Conservation (phyloP, 2,797 vertebrate genomes). For the Cyprinella venusta region DNA sequence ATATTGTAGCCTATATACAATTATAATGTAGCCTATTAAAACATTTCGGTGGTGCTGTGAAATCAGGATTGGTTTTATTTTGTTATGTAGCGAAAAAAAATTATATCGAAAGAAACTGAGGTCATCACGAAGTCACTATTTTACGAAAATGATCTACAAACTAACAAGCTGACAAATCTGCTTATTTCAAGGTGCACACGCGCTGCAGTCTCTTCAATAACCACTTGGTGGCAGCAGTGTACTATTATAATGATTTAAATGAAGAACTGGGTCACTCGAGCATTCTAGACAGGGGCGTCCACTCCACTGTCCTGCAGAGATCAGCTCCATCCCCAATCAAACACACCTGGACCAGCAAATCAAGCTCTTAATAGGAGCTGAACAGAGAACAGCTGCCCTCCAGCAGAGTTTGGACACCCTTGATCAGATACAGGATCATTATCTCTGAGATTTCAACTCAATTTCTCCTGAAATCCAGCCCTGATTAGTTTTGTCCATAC, state of each 20-base stretch:
- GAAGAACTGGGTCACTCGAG: background rate
- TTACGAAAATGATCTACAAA: background rate
- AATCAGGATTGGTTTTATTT: background rate
- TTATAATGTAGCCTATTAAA: background rate
- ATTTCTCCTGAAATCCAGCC: background rate
- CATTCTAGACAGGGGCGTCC: background rate
- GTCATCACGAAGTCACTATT: background rate
- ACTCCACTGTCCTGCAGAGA: background rate
- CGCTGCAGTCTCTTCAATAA: background rate
- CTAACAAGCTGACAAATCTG: background rate
- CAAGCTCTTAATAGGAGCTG: background rate
- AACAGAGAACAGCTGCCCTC: background rate
- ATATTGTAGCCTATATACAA: too few species aligned
- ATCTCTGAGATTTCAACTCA: background rate
- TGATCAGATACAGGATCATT: background rate
- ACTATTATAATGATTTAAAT: background rate
- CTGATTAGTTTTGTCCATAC: background rate
- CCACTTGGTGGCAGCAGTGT: conserved; percentile 45
- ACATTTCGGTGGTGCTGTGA: background rate
- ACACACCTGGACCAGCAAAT: background rate
- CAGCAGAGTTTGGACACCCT: background rate
- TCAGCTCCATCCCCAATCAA: background rate
- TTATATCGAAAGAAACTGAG: background rate
- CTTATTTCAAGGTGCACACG: too few species aligned
- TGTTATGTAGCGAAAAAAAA: background rate